A percentile compares a stretch with the other conserved stretches of the same genome.
Evolutionary conservation across 2,113 vertebrate genomes (phyloP).

Genomic region (Passer domesticus): DNA sequence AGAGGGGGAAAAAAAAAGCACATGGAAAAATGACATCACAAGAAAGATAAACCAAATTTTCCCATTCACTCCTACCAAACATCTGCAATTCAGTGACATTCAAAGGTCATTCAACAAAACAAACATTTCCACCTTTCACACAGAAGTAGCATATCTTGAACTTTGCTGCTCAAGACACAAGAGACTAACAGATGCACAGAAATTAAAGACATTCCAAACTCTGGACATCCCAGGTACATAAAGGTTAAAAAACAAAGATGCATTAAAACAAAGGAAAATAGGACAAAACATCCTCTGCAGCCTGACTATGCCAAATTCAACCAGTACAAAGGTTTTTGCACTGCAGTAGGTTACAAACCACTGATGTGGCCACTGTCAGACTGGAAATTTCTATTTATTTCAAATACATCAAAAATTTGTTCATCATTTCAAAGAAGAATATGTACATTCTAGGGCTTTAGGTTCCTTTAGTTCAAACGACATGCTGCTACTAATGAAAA

Average conservation of each 20-base stretch:
- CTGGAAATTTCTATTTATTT: background rate
- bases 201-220: background rate
- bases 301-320: background rate
- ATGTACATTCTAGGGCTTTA: background rate
- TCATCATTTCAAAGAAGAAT: background rate
- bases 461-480: background rate
- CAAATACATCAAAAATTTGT: background rate
- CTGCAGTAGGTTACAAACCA: background rate
- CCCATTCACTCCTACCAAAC: background rate
- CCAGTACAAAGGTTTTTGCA: background rate
- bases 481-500: background rate
- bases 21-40: background rate
- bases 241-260: background rate
- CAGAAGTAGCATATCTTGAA: background rate
- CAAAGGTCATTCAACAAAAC: background rate
- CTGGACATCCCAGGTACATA: background rate
- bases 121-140: background rate
- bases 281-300: background rate
- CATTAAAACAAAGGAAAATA: background rate
- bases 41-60: background rate
- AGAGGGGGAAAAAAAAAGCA: background rate
- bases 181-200: background rate
- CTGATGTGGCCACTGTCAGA: background rate
- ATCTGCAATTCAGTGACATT: background rate
- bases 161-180: background rate